phyloP scores from a whole-genome alignment of 2,888 invertebrate genomes.

The Spilarctia lutea region DNA sequence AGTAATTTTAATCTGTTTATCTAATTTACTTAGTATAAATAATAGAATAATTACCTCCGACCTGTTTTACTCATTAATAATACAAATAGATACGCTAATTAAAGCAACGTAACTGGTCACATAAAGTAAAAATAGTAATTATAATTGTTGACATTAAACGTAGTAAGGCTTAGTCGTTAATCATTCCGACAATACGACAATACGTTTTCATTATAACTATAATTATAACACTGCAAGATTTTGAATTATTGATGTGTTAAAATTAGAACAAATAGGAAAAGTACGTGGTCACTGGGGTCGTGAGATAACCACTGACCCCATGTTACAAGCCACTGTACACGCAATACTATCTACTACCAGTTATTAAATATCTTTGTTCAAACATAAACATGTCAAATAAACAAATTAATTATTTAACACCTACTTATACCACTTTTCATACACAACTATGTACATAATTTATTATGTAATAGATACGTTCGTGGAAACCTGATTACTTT shows the following conservation, averaged over 20 bases:
- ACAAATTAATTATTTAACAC: conserved; percentile 50
- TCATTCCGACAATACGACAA: conserved; percentile 37
- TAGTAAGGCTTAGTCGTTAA: conserved; percentile 17
- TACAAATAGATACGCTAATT: conserved; percentile 5
- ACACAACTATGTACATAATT: conserved; percentile 15
- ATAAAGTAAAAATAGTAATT: conserved; percentile 33
- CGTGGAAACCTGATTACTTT: not conserved
- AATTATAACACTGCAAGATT: conserved; percentile 44
- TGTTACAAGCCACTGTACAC: conserved; percentile 39
- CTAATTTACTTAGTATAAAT: not conserved
- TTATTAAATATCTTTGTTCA: conserved; percentile 45
- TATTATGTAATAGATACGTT: not conserved
- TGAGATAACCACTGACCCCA: conserved; percentile 73
- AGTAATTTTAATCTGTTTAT: not conserved
- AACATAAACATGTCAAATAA: conserved; percentile 53
- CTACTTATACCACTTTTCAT: conserved; percentile 32
- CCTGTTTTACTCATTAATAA: conserved; percentile 14
- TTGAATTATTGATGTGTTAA: conserved; percentile 62
- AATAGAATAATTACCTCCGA: not conserved
- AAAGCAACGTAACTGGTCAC: conserved; percentile 10
- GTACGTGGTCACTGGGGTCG: conserved; percentile 64
- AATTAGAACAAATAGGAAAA: conserved; percentile 80
- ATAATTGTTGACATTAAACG: conserved; percentile 19
- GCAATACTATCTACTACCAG: conserved; percentile 40
- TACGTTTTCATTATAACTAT: conserved; percentile 30